Base-by-base conservation (phyloP, 1,140 invertebrate genomes). In the Gonatopus flavifemur region DNA sequence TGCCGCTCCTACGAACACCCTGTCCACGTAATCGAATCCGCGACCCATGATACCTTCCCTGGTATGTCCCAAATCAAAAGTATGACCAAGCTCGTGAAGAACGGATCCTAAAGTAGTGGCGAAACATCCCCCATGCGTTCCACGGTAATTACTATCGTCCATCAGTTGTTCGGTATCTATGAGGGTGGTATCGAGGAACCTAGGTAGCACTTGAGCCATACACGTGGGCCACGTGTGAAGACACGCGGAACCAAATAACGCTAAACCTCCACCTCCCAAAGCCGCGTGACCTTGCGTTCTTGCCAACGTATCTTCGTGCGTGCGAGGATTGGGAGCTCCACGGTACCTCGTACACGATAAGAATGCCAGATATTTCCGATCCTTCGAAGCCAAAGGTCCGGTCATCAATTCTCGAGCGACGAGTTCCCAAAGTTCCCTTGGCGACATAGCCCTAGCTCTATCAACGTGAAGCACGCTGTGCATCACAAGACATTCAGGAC, bases 21-120 rank as follows among this genome's bases (percentile, higher is more conserved):
- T 84, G 78, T 87, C 88, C 35, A 89, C 85, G 66, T 94, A 89
- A 74, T 96, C 93, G 75, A 97, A 96, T 12, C 93, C 94, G 64
- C 91, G 82, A 12, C 91, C 91, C 95, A 98, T 98, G 36, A 98
- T 91, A 6, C 95, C 94, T 56, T 88, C 84, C 55, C 85, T 81
- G 1, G 92, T 91, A 71, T 98, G 94, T 0, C 92, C 94, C 25
- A 98, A 82, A 77, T 97, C 93, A 73, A 98, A 95, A 1, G 91
- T 94, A 70, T 98, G 95, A 10, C 93, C 93, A 33, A 98, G 74
- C 80, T 98, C 95, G 77, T 98, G 95, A 21, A 94, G 85, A 6
- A 93, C 88, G n/a, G 94, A 91, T 3, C 95, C 95, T 22, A 98
- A 74, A 13, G 91, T 93, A 9, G 94, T 96, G 3, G 93, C 89